These are phyloP conservation scores for Arnoldichthys spilopterus DNA, from an alignment of 2,797 vertebrate species.

Conservation along the genomic window DNA sequence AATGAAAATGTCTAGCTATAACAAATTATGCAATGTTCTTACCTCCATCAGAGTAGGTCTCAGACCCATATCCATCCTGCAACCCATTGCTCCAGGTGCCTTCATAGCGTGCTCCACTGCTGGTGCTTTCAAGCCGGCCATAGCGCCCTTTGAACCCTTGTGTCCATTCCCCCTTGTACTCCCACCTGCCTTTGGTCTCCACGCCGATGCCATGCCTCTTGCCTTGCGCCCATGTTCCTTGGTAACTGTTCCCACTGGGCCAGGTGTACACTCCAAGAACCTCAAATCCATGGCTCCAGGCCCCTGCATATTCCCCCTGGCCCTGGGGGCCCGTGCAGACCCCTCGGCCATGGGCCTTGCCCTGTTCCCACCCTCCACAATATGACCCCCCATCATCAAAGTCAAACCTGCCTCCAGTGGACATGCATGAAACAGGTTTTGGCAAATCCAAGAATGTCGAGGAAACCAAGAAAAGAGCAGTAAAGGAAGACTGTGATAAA, in stretches of 20 bases:
- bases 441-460: conserved; percentile 85
- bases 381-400: conserved; percentile 99
- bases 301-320: conserved; percentile 95
- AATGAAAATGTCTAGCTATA: neutral
- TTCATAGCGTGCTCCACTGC: conserved; percentile 92
- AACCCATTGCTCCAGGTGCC: conserved; percentile 98
- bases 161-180: conserved; percentile 97
- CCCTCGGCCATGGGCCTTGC: conserved; percentile 96
- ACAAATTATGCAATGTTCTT: conserved; percentile 59
- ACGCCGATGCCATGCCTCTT: conserved; percentile 96
- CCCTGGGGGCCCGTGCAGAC: conserved; percentile 98
- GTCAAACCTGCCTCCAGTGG: conserved; percentile 99
- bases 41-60: conserved; percentile 99
- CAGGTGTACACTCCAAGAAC: conserved; percentile 97
- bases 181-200: conserved; percentile 98
- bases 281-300: conserved; percentile 98
- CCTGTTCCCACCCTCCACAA: conserved; percentile 99
- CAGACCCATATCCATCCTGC: conserved; percentile 96
- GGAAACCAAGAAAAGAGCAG: conserved; percentile 67
- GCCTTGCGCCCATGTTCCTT: conserved; percentile 97
- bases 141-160: conserved; percentile 98
- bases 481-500: conserved; percentile 63
- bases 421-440: conserved; percentile 99
- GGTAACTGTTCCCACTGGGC: conserved; percentile 97
- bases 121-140: conserved; percentile 93